Percentiles rank a stretch among this genome's conserved stretches.
Conservation (phyloP, 2,113 vertebrate genomes). For the Ageneiosus marmoratus region DNA sequence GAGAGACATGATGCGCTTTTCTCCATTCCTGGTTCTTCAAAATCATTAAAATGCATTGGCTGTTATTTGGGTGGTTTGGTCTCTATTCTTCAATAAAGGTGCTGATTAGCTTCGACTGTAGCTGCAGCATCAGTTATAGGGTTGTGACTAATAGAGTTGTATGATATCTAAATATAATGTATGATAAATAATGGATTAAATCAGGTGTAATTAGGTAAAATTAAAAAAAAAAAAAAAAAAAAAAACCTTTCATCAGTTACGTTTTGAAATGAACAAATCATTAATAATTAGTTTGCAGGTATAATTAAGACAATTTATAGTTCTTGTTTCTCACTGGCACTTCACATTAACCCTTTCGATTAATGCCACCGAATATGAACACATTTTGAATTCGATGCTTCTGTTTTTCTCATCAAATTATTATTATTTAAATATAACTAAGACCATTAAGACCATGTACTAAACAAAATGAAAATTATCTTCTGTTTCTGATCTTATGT, state of each 20-base stretch:
- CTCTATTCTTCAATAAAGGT: neutral
- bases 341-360: neutral
- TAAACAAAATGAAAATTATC: neutral
- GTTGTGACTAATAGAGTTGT: neutral
- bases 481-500: neutral
- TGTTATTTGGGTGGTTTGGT: constrained; percentile 20
- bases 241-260: neutral
- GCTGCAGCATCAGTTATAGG: neutral
- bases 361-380: neutral
- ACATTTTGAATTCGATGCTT: neutral
- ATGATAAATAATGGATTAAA: too few species aligned
- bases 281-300: neutral
- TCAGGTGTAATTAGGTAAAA: too few species aligned
- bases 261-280: neutral
- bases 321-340: neutral
- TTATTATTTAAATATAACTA: too few species aligned
- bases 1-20: constrained; percentile 58
- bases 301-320: neutral
- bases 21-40: constrained; percentile 47
- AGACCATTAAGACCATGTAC: neutral
- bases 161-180: neutral
- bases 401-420: neutral
- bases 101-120: neutral
- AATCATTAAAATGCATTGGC: constrained; percentile 54
- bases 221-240: too few species aligned